phyloP scores from a whole-genome alignment of 2,797 vertebrate species.

The Pseudotriccus pelzelni region DNA sequence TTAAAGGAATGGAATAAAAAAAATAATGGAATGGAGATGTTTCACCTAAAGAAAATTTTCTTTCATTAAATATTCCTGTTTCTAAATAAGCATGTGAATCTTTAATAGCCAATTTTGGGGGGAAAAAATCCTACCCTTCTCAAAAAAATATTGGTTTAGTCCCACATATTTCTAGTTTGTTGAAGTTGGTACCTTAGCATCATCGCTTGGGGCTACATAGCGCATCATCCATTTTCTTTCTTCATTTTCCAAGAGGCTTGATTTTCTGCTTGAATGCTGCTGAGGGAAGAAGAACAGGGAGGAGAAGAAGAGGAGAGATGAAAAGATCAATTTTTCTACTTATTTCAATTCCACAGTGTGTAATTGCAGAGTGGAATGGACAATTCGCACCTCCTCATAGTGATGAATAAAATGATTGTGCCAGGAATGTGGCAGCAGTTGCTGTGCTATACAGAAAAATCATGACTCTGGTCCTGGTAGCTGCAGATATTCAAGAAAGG shows the following conservation, averaged over 20 bases:
- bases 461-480: neutral
- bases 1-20: neutral
- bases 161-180: neutral
- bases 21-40: neutral
- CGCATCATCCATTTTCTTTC: neutral
- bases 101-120: neutral
- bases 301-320: neutral
- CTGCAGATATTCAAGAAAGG: neutral
- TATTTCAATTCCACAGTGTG: neutral
- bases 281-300: neutral
- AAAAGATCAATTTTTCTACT: neutral
- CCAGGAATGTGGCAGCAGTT: neutral
- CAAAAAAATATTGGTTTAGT: neutral
- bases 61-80: neutral
- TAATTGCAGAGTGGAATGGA: neutral
- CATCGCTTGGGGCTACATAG: accelerated
- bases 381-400: neutral
- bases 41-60: neutral
- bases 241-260: neutral
- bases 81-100: neutral
- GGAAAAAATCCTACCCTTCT: neutral
- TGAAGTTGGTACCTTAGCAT: conserved; percentile 35
- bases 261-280: conserved; percentile 10
- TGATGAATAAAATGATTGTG: accelerated
- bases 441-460: neutral